phyloP scores from a whole-genome alignment of 2,113 vertebrate genomes.

The Syngnathoides biaculeatus region DNA sequence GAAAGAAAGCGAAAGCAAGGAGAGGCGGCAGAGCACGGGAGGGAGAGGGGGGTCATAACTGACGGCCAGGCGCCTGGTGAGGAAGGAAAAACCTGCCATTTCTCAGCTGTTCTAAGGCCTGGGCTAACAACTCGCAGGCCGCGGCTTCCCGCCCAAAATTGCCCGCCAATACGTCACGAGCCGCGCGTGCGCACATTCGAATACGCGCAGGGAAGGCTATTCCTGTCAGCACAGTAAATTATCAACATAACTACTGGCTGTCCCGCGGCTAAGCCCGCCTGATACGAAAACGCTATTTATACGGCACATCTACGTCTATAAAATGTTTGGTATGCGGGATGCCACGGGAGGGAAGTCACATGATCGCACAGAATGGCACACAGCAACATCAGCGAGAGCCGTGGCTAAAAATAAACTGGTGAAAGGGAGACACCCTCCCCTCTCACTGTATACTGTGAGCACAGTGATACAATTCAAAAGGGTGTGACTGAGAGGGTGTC shows the following conservation, averaged over 20 bases:
- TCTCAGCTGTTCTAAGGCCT: conserved; percentile 50
- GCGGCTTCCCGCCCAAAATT: conserved; percentile 54
- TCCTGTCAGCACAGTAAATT: conserved; percentile 5
- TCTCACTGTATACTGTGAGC: conserved; percentile 8
- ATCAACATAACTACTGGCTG: neutral
- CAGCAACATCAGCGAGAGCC: conserved; percentile 60
- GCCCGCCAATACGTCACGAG: conserved; percentile 39
- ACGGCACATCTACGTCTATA: neutral
- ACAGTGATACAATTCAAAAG: neutral
- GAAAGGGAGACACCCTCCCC: conserved; percentile 36
- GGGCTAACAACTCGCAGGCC: conserved; percentile 44
- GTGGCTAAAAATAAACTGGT: conserved; percentile 74
- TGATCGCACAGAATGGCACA: conserved; percentile 60
- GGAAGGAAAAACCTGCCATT: conserved; percentile 24
- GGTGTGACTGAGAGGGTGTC: neutral
- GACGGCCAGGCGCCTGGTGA: neutral
- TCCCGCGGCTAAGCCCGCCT: neutral
- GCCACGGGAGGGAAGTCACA: conserved; percentile 35
- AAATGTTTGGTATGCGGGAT: conserved; percentile 20
- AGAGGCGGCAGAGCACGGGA: conserved; percentile 4
- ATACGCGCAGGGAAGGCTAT: conserved; percentile 35
- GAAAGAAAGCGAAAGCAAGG: conserved; percentile 35
- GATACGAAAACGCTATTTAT: neutral
- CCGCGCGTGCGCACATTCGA: conserved; percentile 28
- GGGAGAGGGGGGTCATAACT: conserved; percentile 6